Conservation (phyloP, 2,797 vertebrate genomes). For the Eleutherodactylus coqui region DNA sequence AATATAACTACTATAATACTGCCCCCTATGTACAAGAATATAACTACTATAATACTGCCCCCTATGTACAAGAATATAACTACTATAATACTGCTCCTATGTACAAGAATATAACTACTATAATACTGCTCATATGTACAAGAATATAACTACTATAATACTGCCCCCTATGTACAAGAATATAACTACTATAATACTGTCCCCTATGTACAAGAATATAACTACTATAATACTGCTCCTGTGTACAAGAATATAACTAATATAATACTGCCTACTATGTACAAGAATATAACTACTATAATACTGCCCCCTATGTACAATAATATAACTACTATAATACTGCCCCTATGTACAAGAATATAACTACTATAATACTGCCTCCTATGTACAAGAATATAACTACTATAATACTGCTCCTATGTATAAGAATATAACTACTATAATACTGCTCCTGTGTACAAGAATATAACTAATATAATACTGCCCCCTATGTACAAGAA, state of each 20-base stretch:
- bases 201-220: too few relatives aligned
- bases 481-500: too few relatives aligned
- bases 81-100: neutral
- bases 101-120: slow-evolving; percentile 1
- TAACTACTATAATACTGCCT: neutral
- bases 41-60: slow-evolving; percentile 1
- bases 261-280: too few relatives aligned
- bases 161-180: too few relatives aligned
- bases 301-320: slow-evolving; percentile 2
- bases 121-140: neutral
- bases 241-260: too few relatives aligned
- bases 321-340: slow-evolving; percentile 9
- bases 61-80: neutral
- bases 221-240: too few relatives aligned
- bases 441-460: slow-evolving; percentile 2
- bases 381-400: neutral
- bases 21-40: neutral
- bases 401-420: neutral
- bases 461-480: neutral
- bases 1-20: neutral
- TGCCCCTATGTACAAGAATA: neutral
- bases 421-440: neutral
- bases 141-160: neutral
- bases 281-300: too few relatives aligned
- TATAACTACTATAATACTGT: too few relatives aligned